phyloP scores from a whole-genome alignment of 2,113 vertebrate species.

The Protobothrops mucrosquamatus region DNA sequence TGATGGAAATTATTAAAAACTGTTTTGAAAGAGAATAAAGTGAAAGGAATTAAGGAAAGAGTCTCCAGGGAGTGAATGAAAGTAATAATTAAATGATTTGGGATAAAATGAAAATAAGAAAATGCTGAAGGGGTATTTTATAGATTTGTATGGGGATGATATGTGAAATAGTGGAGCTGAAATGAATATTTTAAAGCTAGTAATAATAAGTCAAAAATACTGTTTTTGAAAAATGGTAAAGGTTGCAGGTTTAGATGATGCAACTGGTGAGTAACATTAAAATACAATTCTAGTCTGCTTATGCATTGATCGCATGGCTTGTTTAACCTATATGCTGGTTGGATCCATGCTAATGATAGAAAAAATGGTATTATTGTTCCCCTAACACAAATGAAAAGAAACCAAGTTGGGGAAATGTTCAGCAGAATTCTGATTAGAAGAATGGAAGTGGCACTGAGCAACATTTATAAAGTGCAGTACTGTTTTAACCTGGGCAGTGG shows the following conservation, averaged over 20 bases:
- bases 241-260: neutral
- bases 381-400: neutral
- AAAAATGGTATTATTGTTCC: neutral
- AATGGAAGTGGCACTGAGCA: neutral
- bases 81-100: neutral
- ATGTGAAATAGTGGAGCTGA: neutral
- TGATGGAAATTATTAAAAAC: neutral
- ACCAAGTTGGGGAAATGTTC: neutral
- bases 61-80: neutral
- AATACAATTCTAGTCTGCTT: neutral
- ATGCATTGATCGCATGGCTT: neutral
- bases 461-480: neutral
- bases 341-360: neutral
- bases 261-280: neutral
- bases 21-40: neutral
- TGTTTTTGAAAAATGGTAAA: neutral
- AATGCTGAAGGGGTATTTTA: neutral
- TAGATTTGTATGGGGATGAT: neutral
- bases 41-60: neutral
- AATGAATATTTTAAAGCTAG: neutral
- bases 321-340: neutral
- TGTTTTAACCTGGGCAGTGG: neutral
- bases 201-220: neutral
- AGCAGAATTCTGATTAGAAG: neutral
- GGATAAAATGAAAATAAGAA: neutral